phyloP scores from a whole-genome alignment of 2,797 vertebrate genomes.

The Adelosebastes latens region DNA sequence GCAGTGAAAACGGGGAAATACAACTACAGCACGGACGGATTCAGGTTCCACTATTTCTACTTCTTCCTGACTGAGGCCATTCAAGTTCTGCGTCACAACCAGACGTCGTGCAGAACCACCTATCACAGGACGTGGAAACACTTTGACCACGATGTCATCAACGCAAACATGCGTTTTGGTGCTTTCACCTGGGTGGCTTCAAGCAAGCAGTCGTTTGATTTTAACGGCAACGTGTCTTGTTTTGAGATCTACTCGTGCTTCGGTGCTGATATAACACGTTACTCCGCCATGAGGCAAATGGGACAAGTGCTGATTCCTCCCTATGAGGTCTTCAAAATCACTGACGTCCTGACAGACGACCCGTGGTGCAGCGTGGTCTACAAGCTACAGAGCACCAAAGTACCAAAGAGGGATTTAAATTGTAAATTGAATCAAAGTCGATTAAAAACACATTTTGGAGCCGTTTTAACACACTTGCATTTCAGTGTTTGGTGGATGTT shows the following conservation, averaged over 20 bases:
- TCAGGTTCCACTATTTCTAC: slow-evolving; percentile 58
- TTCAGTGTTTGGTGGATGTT: neutral
- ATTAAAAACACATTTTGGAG: neutral
- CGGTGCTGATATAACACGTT: slow-evolving; percentile 57
- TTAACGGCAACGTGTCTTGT: slow-evolving; percentile 39
- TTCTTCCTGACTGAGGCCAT: slow-evolving; percentile 57
- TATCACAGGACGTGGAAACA: slow-evolving; percentile 17
- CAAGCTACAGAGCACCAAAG: slow-evolving; percentile 54
- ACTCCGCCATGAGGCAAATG: slow-evolving; percentile 25
- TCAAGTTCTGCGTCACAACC: slow-evolving; percentile 27
- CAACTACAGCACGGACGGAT: slow-evolving; percentile 25
- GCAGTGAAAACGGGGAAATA: slow-evolving; percentile 42
- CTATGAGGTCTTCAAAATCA: slow-evolving; percentile 62
- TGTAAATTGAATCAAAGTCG: slow-evolving; percentile 22
- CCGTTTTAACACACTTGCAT: fast-evolving
- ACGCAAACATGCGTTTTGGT: slow-evolving; percentile 49
- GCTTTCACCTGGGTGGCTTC: slow-evolving; percentile 24
- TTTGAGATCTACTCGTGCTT: slow-evolving; percentile 66
- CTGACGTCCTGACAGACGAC: slow-evolving; percentile 24
- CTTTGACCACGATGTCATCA: slow-evolving; percentile 16
- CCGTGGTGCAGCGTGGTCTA: slow-evolving; percentile 55
- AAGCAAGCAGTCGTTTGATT: neutral
- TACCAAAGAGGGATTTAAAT: slow-evolving; percentile 42
- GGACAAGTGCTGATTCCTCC: slow-evolving; percentile 64
- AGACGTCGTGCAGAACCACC: slow-evolving; percentile 24